These are phyloP conservation scores for Strigamia transsilvanica DNA, from an alignment of 2,888 invertebrate species.

Conservation along the genomic window DNA sequence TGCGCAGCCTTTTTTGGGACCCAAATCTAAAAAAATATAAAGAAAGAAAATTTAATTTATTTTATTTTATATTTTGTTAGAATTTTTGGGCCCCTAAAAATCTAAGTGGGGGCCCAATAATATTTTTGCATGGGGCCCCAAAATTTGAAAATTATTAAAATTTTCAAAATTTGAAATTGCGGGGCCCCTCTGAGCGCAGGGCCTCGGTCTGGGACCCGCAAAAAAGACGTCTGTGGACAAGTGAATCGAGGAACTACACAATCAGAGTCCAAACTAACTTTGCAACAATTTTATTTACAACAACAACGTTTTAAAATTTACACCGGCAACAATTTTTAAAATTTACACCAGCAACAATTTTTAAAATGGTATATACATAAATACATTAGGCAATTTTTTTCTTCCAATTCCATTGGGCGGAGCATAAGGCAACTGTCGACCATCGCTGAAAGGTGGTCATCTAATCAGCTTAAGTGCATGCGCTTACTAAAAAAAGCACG, in stretches of 20 bases:
- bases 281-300: conserved; percentile 32
- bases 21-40: too few species aligned
- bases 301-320: neutral
- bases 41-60: too few species aligned
- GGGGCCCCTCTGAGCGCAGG: too few species aligned
- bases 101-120: too few species aligned
- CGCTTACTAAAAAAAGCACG: neutral
- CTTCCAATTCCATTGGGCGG: neutral
- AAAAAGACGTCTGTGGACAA: too few species aligned
- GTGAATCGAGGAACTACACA: neutral
- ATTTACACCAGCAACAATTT: neutral
- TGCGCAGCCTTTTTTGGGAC: too few species aligned
- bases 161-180: too few species aligned
- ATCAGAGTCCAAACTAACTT: neutral
- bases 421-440: conserved; percentile 27
- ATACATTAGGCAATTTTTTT: neutral
- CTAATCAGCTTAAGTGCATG: neutral
- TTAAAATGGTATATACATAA: neutral
- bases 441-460: neutral
- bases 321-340: neutral
- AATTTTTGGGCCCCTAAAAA: too few species aligned
- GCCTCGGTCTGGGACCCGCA: too few species aligned
- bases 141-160: too few species aligned
- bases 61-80: too few species aligned
- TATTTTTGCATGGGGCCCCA: too few species aligned